Conservation (phyloP, 2,797 vertebrate genomes). For the Tarsius wallacei region DNA sequence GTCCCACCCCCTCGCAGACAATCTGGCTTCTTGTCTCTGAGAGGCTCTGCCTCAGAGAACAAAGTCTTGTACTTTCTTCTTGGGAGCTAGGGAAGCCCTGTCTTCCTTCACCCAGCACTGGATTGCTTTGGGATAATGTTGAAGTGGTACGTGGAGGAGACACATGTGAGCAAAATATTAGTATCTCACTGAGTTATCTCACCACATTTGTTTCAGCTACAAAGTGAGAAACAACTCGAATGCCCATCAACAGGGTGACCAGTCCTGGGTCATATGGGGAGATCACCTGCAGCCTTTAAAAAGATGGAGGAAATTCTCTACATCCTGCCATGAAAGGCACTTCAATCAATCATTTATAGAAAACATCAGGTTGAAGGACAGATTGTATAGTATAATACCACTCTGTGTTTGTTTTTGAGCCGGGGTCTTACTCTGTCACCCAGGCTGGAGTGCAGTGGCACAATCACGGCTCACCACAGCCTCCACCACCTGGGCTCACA, state of each 20-base stretch:
- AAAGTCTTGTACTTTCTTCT: constrained; percentile 35
- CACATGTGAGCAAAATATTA: neutral
- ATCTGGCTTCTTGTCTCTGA: neutral
- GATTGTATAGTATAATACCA: neutral
- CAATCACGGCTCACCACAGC: too few relatives aligned
- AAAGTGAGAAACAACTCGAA: neutral
- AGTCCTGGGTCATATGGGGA: too few relatives aligned
- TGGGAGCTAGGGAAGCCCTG: neutral
- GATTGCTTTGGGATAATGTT: neutral
- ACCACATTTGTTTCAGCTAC: neutral
- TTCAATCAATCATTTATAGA: neutral
- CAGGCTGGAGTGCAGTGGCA: too few relatives aligned
- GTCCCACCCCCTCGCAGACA: neutral
- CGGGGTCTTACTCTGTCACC: too few relatives aligned
- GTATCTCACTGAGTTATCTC: neutral
- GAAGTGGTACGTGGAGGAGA: neutral
- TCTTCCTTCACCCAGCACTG: neutral
- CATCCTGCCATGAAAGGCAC: neutral
- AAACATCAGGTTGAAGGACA: neutral
- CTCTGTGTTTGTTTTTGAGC: neutral
- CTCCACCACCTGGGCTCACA: too few relatives aligned
- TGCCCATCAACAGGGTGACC: neutral
- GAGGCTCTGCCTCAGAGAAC: neutral
- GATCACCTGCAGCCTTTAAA: neutral
- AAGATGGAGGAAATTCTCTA: neutral